Conservation (phyloP, 2,888 invertebrate species). For the Gisinianus flammeolus region DNA sequence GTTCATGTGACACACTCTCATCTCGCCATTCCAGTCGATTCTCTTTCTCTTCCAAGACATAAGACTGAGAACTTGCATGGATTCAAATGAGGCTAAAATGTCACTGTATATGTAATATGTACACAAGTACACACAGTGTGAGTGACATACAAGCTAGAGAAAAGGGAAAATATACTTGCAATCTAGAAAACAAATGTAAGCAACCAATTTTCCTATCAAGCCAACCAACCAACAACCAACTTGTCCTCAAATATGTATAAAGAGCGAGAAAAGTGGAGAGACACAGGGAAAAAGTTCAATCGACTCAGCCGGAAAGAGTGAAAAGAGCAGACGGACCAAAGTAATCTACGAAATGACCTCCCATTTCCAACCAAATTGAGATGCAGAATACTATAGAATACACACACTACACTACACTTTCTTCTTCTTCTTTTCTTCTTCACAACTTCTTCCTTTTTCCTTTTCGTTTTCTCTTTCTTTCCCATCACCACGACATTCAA, state of each 20-base stretch:
- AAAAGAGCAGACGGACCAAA: constrained; percentile 22
- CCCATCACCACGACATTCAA: too few species aligned
- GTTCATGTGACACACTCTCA: constrained; percentile 21
- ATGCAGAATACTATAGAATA: constrained; percentile 20
- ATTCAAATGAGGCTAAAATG: neutral
- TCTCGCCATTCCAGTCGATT: constrained; percentile 28
- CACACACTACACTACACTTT: constrained; percentile 8
- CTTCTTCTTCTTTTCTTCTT: neutral
- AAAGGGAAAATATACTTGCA: too few species aligned
- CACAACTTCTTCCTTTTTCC: too few species aligned
- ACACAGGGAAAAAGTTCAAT: constrained; percentile 27
- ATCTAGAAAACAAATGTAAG: neutral
- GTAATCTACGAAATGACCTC: constrained; percentile 36
- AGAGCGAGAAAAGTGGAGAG: too few species aligned
- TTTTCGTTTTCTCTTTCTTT: too few species aligned
- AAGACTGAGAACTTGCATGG: neutral
- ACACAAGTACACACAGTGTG: too few species aligned
- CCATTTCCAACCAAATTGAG: constrained; percentile 29
- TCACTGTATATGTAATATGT: too few species aligned
- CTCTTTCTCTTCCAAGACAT: neutral
- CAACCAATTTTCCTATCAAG: neutral
- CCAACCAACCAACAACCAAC: too few species aligned
- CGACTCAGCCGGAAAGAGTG: constrained; percentile 26
- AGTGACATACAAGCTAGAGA: neutral
- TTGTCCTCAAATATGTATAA: constrained; percentile 1